Conservation (phyloP, 2,888 invertebrate genomes). For the Tipula vernalis region DNA sequence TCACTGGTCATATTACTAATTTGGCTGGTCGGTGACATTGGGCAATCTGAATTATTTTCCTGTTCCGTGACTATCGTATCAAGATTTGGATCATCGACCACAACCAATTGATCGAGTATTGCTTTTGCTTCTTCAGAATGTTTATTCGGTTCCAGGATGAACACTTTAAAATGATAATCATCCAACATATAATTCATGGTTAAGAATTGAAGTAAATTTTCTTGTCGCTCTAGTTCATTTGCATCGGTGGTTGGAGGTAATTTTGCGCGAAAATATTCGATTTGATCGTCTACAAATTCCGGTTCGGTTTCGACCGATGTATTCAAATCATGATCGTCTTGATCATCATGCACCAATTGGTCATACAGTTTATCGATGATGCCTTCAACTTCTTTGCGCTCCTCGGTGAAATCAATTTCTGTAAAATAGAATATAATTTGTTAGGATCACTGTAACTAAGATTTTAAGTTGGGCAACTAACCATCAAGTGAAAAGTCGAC, state of each 20-base stretch:
- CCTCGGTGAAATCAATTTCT: slow-evolving; percentile 27
- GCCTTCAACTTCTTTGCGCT: slow-evolving; percentile 31
- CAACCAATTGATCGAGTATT: slow-evolving; percentile 23
- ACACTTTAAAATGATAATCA: slow-evolving; percentile 31
- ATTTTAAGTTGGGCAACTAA: background rate
- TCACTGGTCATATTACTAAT: slow-evolving; percentile 40
- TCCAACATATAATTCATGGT: slow-evolving; percentile 32
- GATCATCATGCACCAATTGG: background rate
- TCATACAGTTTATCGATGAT: slow-evolving; percentile 26
- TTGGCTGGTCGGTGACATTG: slow-evolving; percentile 39
- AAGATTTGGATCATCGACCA: background rate
- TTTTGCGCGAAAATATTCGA: background rate
- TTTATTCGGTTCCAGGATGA: slow-evolving; percentile 31
- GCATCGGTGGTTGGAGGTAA: slow-evolving; percentile 30
- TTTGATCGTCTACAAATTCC: background rate
- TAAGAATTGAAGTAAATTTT: slow-evolving; percentile 29
- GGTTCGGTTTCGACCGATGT: background rate
- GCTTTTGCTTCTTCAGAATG: slow-evolving; percentile 28
- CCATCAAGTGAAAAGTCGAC: background rate
- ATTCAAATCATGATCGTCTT: background rate
- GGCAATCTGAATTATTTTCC: slow-evolving; percentile 12
- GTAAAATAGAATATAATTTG: slow-evolving; percentile 14
- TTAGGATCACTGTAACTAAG: background rate
- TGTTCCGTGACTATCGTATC: background rate
- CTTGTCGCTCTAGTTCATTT: slow-evolving; percentile 27